Evolutionary conservation across 2,113 vertebrate species (phyloP).

Genomic region (Menidia beryllina): DNA sequence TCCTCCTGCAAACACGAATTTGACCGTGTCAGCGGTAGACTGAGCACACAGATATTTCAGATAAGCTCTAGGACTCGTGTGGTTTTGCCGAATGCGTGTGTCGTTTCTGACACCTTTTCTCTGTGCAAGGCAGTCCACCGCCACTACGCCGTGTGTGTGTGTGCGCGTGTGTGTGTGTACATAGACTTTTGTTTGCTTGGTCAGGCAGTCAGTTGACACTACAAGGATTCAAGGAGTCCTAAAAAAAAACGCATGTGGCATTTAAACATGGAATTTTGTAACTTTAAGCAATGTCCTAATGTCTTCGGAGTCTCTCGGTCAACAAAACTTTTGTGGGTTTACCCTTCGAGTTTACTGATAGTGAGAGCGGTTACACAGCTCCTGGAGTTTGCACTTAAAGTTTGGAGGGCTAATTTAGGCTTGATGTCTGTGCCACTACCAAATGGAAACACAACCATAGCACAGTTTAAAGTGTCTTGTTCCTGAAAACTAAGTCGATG

Average conservation of each 20-base stretch:
- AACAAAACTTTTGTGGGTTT: neutral
- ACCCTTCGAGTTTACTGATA: slow-evolving; percentile 30
- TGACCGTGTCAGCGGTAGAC: slow-evolving; percentile 42
- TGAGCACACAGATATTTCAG: slow-evolving; percentile 25
- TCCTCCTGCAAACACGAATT: slow-evolving; percentile 54
- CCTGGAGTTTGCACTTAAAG: slow-evolving; percentile 36
- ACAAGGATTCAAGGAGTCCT: slow-evolving; percentile 33
- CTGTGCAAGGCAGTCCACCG: slow-evolving; percentile 33
- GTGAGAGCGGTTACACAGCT: slow-evolving; percentile 25
- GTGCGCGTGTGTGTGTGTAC: slow-evolving; percentile 7
- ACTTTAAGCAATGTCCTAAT: slow-evolving; percentile 26
- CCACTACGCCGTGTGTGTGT: slow-evolving; percentile 26
- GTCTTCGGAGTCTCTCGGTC: neutral
- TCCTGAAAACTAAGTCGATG: slow-evolving; percentile 27
- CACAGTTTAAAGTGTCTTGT: slow-evolving; percentile 28
- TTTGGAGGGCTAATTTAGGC: slow-evolving; percentile 23
- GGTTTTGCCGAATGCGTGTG: slow-evolving; percentile 32
- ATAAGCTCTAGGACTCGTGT: neutral
- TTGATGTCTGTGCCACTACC: slow-evolving; percentile 9
- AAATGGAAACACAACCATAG: slow-evolving; percentile 36
- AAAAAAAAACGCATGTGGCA: slow-evolving; percentile 12
- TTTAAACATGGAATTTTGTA: slow-evolving; percentile 36
- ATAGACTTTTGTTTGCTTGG: slow-evolving; percentile 15
- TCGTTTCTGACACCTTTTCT: slow-evolving; percentile 34
- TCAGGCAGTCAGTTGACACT: slow-evolving; percentile 46